phyloP scores from a whole-genome alignment of 2,797 vertebrate species.

The Darevskia mixta region DNA sequence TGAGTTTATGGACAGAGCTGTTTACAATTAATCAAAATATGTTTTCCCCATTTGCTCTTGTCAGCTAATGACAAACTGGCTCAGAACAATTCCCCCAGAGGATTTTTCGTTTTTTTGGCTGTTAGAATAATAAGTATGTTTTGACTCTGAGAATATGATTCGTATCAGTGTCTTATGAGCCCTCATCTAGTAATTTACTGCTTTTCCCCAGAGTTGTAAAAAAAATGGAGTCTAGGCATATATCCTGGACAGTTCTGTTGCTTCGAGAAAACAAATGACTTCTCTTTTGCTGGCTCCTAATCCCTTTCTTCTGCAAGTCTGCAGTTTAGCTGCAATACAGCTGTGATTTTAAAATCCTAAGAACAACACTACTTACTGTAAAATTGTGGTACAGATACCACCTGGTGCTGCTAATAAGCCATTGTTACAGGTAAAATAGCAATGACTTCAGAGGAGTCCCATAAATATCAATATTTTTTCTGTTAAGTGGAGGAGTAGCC shows the following conservation, averaged over 20 bases:
- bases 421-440: background rate
- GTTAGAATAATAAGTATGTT: too few relatives aligned
- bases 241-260: background rate
- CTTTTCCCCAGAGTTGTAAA: background rate
- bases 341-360: background rate
- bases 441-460: background rate
- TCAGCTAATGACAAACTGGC: background rate
- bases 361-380: background rate
- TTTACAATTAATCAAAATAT: background rate
- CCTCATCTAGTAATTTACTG: background rate
- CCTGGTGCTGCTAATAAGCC: background rate
- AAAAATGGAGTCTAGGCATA: background rate
- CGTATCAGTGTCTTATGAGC: background rate
- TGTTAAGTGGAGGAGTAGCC: background rate
- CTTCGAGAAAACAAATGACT: background rate
- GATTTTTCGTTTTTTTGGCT: background rate
- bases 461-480: background rate
- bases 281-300: background rate
- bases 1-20: conserved; percentile 16
- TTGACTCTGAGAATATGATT: background rate
- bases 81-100: background rate
- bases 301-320: background rate
- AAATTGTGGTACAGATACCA: background rate
- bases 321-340: background rate
- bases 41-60: background rate